Evolutionary conservation across 2,888 invertebrate species (phyloP).

Genomic region (Strigamia maritima): DNA sequence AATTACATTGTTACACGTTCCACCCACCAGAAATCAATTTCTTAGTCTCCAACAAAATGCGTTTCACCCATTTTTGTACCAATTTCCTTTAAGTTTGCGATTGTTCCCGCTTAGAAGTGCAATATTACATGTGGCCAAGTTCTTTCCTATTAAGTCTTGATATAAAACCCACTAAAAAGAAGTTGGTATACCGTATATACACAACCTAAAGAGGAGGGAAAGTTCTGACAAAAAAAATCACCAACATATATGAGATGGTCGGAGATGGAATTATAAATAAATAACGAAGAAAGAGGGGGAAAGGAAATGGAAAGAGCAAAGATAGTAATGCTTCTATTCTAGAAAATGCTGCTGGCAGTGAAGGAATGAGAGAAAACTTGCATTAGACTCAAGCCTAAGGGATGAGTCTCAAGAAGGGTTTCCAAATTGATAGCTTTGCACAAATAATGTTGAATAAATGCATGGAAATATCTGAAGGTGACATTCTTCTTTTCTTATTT

Average conservation of each 20-base stretch:
- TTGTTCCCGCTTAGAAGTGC: background rate
- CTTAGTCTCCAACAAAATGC: too few relatives aligned
- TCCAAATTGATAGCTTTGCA: constrained; percentile 4
- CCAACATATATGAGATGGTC: constrained; percentile 4
- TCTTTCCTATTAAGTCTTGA: background rate
- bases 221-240: background rate
- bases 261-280: constrained; percentile 4
- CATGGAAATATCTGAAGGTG: background rate
- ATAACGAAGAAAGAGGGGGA: background rate
- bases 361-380: constrained; percentile 4
- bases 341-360: background rate
- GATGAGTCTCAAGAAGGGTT: background rate
- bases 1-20: too few relatives aligned
- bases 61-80: background rate
- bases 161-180: background rate
- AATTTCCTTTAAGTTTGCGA: background rate
- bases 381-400: background rate
- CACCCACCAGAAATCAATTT: background rate
- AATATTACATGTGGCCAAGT: background rate
- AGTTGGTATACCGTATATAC: background rate
- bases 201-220: background rate
- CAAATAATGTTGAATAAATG: background rate
- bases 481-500: background rate
- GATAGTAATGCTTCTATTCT: background rate
- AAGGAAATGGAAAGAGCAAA: constrained; percentile 4